These are phyloP conservation scores for Hozukius guyotensis DNA, from an alignment of 2,797 vertebrate genomes.

Conservation along the genomic window DNA sequence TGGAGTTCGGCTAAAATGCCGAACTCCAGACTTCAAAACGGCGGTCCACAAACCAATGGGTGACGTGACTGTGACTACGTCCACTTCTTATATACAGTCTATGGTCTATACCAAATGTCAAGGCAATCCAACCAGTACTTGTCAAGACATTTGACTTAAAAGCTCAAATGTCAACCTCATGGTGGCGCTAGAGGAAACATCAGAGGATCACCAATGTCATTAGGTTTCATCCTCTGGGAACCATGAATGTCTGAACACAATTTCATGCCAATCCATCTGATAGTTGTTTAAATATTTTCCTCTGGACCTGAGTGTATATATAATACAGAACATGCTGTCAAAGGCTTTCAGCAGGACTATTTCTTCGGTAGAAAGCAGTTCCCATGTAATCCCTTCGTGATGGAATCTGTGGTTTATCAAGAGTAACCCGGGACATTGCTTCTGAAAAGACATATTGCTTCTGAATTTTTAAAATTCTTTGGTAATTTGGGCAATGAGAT, in stretches of 20 bases:
- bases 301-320: not conserved
- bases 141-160: not conserved
- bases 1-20: too few species aligned
- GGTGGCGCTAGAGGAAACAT: not conserved
- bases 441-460: slow-evolving; percentile 5
- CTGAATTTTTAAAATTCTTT: slow-evolving; percentile 15
- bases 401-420: not conserved
- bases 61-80: too few species aligned
- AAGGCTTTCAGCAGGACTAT: not conserved
- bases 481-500: slow-evolving; percentile 24
- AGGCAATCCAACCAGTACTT: not conserved
- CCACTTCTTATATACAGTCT: too few species aligned
- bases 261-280: not conserved
- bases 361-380: not conserved
- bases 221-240: not conserved
- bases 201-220: not conserved
- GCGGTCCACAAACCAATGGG: too few species aligned
- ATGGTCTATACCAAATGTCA: too few species aligned
- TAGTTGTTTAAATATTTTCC: not conserved
- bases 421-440: not conserved
- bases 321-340: not conserved
- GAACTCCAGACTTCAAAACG: too few species aligned
- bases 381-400: not conserved
- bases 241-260: not conserved
- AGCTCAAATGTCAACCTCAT: not conserved